Evolutionary conservation across 2,797 vertebrate species (phyloP).

Genomic region (Echeneis naucrates): DNA sequence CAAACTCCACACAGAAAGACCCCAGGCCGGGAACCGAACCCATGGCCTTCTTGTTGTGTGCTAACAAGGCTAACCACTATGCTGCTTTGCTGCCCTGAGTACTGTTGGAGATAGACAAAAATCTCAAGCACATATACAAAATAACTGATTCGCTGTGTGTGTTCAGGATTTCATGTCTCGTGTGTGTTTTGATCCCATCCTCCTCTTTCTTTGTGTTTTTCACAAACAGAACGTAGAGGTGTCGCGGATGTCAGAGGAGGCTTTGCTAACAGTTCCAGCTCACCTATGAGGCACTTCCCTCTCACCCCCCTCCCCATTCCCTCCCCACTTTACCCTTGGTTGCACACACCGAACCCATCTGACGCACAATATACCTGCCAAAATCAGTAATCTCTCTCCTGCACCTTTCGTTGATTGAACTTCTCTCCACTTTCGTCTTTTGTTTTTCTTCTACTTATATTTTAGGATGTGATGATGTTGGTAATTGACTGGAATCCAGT

Average conservation of each 20-base stretch:
- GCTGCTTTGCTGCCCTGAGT: no score
- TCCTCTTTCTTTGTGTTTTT: constrained; percentile 56
- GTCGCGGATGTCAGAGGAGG: constrained; percentile 87
- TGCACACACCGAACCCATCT: constrained; percentile 42
- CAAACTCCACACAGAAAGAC: no score
- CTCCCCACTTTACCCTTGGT: constrained; percentile 7
- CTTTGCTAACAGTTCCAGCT: constrained; percentile 87
- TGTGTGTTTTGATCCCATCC: constrained; percentile 64
- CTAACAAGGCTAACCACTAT: no score
- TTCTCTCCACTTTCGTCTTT: constrained; percentile 20
- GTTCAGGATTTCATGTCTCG: constrained; percentile 39
- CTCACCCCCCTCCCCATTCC: constrained; percentile 1
- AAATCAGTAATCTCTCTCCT: constrained; percentile 27
- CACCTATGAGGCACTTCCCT: constrained; percentile 77
- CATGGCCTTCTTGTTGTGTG: no score
- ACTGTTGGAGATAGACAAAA: neutral
- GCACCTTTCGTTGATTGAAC: constrained; percentile 23
- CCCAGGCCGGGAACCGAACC: no score
- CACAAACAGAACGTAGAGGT: constrained; percentile 88
- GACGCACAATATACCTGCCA: constrained; percentile 40
- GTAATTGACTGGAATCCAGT: constrained; percentile 83
- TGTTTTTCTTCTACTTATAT: constrained; percentile 8
- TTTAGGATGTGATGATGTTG: constrained; percentile 49
- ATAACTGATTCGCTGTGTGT: neutral
- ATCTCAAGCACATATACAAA: neutral